Evolutionary conservation across 2,797 vertebrate genomes (phyloP), one percentile per base, ranked within the genome.

Genomic region (Chelmon rostratus): DNA sequence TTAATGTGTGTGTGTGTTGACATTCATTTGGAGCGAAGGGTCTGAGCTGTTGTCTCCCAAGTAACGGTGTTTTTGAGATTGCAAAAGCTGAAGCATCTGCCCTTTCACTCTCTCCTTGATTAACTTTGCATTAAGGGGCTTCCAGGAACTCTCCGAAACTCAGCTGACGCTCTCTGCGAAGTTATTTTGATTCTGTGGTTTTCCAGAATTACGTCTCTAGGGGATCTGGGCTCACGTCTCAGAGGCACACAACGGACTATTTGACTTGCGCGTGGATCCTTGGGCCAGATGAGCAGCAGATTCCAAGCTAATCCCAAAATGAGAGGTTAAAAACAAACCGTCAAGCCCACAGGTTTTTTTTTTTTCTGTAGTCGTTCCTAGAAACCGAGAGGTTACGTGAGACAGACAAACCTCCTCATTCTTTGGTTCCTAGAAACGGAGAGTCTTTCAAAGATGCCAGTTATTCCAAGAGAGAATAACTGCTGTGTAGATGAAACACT

Each of bases 261-360:
- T 77, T 76, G 42, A 79, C 65, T 73, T 4, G 8, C 63, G 63
- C 5, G 11, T 2, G 19, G 49, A 66, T 73, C 23, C 42, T 49
- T 66, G 33, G 25, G 13, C 56, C 52, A 18, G 68, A 73, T 65
- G 11, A 61, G 38, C 77, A 59, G 33, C 18, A 62, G 44, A 86
- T 70, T 87, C 72, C 73, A 61, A 56, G 59, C 44, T 84, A 82
- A 91, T 89, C 90, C 59, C n/a, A 33, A 81, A 91, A 89, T 91
- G 73, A 82, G 68, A 67, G 65, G 76, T 70, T 83, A 6, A 80
- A 84, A 84, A 65, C 63, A 77, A 83, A 62, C 56, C 2, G 3
- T 31, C 25, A 50, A 12, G 65, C 76, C 84, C 63, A 19, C 38
- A 18, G 46, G 50, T 7, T 52, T 75, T 28, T 42, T 73, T 42